Evolutionary conservation across 2,797 vertebrate genomes (phyloP).

Genomic region (Ispidina picta): DNA sequence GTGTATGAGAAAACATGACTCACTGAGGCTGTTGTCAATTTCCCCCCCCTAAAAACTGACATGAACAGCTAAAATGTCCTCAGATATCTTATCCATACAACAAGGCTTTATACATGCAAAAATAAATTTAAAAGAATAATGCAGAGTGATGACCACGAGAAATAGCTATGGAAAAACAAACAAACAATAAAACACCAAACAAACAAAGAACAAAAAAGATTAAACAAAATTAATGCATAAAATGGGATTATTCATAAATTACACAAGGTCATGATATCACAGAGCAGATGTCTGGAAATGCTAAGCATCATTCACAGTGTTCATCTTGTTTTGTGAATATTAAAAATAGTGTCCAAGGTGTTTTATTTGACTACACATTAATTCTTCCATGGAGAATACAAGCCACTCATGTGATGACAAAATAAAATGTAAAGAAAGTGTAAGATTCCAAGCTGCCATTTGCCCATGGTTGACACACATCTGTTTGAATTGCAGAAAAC

Average conservation of each 20-base stretch:
- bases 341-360: background rate
- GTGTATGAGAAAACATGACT: constrained; percentile 17
- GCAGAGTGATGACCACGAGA: background rate
- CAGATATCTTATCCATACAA: background rate
- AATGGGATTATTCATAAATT: background rate
- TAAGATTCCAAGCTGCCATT: background rate
- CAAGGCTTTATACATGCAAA: background rate
- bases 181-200: background rate
- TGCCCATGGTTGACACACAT: background rate
- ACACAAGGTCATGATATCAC: background rate
- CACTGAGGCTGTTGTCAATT: background rate
- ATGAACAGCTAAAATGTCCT: background rate
- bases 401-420: background rate
- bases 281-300: background rate
- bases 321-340: background rate
- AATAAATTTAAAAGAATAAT: background rate
- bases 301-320: background rate
- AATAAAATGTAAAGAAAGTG: background rate
- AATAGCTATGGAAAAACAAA: background rate
- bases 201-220: background rate
- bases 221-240: background rate
- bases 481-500: background rate
- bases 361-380: background rate
- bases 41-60: background rate
- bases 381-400: background rate